These are phyloP conservation scores for Macrophya alboannulata DNA, from an alignment of 2,888 invertebrate genomes.

Conservation along the genomic window DNA sequence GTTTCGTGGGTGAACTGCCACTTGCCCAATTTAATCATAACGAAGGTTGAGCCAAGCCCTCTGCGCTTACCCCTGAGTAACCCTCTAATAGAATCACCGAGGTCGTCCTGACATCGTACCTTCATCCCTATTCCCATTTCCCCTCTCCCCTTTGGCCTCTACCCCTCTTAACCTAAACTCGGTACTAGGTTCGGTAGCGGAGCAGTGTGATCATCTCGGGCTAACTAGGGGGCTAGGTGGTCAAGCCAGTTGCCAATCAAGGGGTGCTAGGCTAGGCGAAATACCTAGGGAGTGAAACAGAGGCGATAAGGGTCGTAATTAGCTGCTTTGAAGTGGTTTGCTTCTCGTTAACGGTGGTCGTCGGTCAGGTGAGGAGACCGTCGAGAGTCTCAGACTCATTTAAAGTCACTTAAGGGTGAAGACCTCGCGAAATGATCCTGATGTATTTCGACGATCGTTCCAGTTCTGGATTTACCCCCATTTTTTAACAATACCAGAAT, in stretches of 20 bases:
- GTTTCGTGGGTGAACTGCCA: slow-evolving; percentile 43
- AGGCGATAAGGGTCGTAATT: slow-evolving; percentile 71
- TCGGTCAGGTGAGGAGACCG: slow-evolving; percentile 45
- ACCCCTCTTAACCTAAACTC: slow-evolving; percentile 20
- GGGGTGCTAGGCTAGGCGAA: slow-evolving; percentile 44
- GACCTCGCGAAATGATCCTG: not conserved
- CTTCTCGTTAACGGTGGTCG: slow-evolving; percentile 66
- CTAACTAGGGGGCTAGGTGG: slow-evolving; percentile 56
- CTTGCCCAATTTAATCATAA: slow-evolving; percentile 54
- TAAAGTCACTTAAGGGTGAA: slow-evolving; percentile 50
- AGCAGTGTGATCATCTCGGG: slow-evolving; percentile 57
- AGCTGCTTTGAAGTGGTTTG: slow-evolving; percentile 69
- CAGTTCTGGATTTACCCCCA: not conserved
- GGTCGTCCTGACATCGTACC: slow-evolving; percentile 50
- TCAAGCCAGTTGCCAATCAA: slow-evolving; percentile 57
- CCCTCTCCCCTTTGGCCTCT: not conserved
- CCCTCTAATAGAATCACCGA: slow-evolving; percentile 57
- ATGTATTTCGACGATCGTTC: not conserved
- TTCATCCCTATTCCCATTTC: slow-evolving; percentile 26
- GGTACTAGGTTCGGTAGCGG: slow-evolving; percentile 16
- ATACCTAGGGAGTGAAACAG: slow-evolving; percentile 58
- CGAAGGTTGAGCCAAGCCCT: slow-evolving; percentile 47
- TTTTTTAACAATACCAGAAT: not conserved
- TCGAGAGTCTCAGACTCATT: slow-evolving; percentile 32
- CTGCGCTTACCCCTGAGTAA: slow-evolving; percentile 36